Conservation (phyloP, 2,113 vertebrate genomes). For the Pardalotus punctatus region DNA sequence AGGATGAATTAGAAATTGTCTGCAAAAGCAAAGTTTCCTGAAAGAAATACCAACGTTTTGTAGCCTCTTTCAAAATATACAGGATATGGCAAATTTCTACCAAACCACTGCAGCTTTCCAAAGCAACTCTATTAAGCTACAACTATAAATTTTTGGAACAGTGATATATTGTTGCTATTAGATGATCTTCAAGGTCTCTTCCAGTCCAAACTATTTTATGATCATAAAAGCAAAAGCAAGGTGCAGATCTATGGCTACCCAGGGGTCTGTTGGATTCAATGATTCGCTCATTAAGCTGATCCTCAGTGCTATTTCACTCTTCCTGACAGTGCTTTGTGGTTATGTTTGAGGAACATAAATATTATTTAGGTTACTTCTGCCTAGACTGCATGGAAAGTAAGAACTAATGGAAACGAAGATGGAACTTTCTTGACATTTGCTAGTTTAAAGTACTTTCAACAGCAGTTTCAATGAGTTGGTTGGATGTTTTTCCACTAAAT, state of each 20-base stretch:
- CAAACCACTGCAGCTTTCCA: background rate
- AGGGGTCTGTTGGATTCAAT: background rate
- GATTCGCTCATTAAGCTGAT: background rate
- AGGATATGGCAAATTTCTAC: background rate
- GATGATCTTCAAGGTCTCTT: background rate
- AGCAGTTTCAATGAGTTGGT: background rate
- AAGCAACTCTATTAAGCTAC: background rate
- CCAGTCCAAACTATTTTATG: background rate
- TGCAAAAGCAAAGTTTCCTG: background rate
- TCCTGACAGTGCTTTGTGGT: background rate
- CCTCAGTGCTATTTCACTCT: background rate
- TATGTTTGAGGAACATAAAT: background rate
- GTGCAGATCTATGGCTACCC: background rate
- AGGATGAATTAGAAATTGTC: background rate
- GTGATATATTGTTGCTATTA: background rate
- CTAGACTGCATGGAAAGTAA: background rate
- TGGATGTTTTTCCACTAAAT: background rate
- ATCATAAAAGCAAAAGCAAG: background rate
- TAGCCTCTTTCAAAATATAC: background rate
- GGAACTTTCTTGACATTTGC: background rate
- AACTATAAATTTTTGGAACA: background rate
- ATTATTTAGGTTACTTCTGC: background rate
- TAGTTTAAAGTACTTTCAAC: background rate
- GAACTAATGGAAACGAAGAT: background rate
- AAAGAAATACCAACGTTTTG: background rate